phyloP scores from a whole-genome alignment of 2,888 invertebrate genomes.

The Eulithis prunata region DNA sequence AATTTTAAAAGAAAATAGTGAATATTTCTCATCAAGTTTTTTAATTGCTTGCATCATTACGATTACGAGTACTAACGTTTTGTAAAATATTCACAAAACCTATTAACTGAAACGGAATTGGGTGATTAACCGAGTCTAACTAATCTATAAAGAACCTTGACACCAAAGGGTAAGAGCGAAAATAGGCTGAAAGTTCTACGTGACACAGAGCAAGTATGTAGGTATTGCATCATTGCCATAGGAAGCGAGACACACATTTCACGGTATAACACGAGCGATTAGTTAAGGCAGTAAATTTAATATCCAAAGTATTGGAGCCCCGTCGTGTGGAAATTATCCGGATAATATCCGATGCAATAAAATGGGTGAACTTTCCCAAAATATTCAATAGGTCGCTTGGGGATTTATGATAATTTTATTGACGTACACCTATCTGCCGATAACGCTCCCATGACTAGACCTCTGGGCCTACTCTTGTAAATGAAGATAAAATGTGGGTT shows the following conservation, averaged over 20 bases:
- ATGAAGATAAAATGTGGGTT: too few species aligned
- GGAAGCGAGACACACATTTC: conserved; percentile 55
- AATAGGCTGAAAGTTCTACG: conserved; percentile 33
- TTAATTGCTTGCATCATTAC: conserved; percentile 24
- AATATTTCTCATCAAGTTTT: conserved; percentile 13
- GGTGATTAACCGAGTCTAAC: conserved; percentile 34
- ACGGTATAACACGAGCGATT: conserved; percentile 58
- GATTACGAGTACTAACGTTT: conserved; percentile 24
- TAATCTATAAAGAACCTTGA: conserved; percentile 40
- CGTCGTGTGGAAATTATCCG: conserved; percentile 42
- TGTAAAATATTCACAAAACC: conserved; percentile 35
- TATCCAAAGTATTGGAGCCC: conserved; percentile 56
- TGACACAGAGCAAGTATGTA: conserved; percentile 20
- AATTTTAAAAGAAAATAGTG: not conserved
- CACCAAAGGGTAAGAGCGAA: conserved; percentile 33
- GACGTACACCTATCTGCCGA: conserved; percentile 1
- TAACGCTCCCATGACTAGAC: conserved; percentile 2
- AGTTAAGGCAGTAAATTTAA: conserved; percentile 62
- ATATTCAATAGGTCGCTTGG: conserved; percentile 16
- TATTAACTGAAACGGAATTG: conserved; percentile 37
- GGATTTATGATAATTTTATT: conserved; percentile 16
- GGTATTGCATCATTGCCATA: conserved; percentile 43
- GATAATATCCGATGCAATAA: conserved; percentile 26
- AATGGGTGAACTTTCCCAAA: conserved; percentile 19
- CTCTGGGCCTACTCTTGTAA: conserved; percentile 1